Conservation (phyloP, 2,888 invertebrate genomes). For the Blera fallax region DNA sequence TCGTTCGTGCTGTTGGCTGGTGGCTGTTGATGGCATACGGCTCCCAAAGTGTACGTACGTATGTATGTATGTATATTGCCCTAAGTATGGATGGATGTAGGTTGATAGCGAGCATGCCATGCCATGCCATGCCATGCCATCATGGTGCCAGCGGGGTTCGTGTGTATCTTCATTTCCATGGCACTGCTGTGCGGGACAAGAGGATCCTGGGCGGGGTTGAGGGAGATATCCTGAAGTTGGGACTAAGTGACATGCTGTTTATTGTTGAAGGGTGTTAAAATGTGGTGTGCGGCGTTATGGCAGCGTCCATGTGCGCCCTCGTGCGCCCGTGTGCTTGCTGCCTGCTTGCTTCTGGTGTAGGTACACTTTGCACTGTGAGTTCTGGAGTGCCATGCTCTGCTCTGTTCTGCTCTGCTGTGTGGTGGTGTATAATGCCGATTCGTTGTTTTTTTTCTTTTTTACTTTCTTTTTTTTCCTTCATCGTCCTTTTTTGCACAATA, state of each 20-base stretch:
- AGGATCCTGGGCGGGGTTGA: constrained; percentile 32
- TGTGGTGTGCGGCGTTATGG: constrained; percentile 78
- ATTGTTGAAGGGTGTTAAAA: constrained; percentile 82
- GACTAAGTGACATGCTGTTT: constrained; percentile 82
- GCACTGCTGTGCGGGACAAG: constrained; percentile 72
- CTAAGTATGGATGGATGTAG: constrained; percentile 34
- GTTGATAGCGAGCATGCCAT: constrained; percentile 61
- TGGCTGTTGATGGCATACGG: constrained; percentile 72
- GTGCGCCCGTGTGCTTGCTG: constrained; percentile 67
- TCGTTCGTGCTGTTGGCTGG: constrained; percentile 63
- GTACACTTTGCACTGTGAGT: constrained; percentile 53
- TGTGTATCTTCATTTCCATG: constrained; percentile 80
- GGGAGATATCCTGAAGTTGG: constrained; percentile 80
- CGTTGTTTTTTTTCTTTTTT: constrained; percentile 32
- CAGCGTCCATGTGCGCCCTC: constrained; percentile 66
- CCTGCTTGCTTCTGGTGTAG: constrained; percentile 48
- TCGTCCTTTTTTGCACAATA: constrained; percentile 41
- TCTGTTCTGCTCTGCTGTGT: constrained; percentile 39
- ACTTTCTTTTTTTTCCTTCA: constrained; percentile 5
- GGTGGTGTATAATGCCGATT: constrained; percentile 68
- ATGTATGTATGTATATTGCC: constrained; percentile 14
- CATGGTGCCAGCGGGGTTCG: constrained; percentile 76
- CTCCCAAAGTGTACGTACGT: constrained; percentile 61
- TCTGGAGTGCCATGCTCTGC: constrained; percentile 60
- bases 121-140: constrained; percentile 55